These are phyloP conservation scores for Catharus minimus DNA, from an alignment of 2,113 vertebrate genomes.

Conservation along the genomic window DNA sequence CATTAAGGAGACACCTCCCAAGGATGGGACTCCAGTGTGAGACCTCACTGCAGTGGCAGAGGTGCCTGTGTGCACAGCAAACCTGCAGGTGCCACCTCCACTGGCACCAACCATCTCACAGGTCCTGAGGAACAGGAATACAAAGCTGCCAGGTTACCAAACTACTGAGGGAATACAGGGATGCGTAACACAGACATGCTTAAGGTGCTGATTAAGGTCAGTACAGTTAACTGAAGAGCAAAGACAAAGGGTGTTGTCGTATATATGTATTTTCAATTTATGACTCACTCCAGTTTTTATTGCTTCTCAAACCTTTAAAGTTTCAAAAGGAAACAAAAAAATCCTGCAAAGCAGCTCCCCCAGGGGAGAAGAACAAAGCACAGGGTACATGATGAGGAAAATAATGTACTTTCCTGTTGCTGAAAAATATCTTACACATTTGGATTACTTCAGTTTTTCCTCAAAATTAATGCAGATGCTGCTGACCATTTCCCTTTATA, in stretches of 20 bases:
- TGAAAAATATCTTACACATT: not conserved
- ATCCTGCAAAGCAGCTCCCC: not conserved
- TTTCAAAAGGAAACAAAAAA: not conserved
- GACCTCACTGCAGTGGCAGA: accelerated
- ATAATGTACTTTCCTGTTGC: not conserved
- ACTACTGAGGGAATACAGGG: not conserved
- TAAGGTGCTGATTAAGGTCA: not conserved
- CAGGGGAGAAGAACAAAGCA: not conserved
- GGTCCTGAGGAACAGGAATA: not conserved
- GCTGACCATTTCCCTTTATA: slow-evolving; percentile 19
- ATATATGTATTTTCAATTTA: not conserved
- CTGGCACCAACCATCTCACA: not conserved
- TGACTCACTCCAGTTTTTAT: not conserved
- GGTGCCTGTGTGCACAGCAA: not conserved
- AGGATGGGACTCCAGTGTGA: not conserved
- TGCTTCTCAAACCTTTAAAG: not conserved
- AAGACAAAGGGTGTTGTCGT: not conserved
- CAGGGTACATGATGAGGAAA: not conserved
- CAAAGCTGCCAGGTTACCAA: not conserved
- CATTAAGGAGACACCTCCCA: not conserved
- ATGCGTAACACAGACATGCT: not conserved
- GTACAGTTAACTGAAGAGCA: not conserved
- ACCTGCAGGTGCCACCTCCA: not conserved
- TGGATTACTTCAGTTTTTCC: slow-evolving; percentile 17
- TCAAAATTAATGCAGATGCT: slow-evolving; percentile 4